Evolutionary conservation across 2,888 invertebrate species (phyloP), one percentile per base, ranked within the genome.

Genomic region (Muscina levida): DNA sequence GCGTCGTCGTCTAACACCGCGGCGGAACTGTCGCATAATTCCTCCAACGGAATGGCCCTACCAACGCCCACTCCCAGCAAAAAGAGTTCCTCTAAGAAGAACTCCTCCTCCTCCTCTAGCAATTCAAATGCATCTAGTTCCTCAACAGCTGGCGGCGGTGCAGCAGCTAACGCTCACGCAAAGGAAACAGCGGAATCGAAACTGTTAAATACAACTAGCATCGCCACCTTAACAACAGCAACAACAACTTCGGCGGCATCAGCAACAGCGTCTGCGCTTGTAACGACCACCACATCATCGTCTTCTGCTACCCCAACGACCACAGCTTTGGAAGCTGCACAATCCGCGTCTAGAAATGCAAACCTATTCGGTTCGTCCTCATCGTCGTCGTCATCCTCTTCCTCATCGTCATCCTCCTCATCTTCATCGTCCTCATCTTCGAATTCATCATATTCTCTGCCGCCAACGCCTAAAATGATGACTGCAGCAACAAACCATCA

Each of bases 361-460:
- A 57, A 53, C 73, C 70, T 76, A 8, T 72, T 77, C 24, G 79
- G 68, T 39, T 67, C 82, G 39, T 75, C 82, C 8, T 66, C 81
- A 19, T 78, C 77, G 0, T 83, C 82, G 0, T 82, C 82, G 5
- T 68, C 82, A 24, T 78, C 77, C 4, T 83, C 82, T 0, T 82
- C 83, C 11, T 82, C 83, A 17, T 82, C 79, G 10, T 72, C 80
- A 6, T 82, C 83, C 1, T 76, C 83, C 3, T 82, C 84, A 4
- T 81, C 82, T 66, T 82, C 82, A 8, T 88, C 84, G 70, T 88
- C 88, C 59, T 88, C 88, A 4, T 88, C 87, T 39, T 88, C 89
- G 11, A 88, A 88, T 72, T 88, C 89, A 2, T 88, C 89, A 22
- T 88, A 88, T 74, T 88, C 89, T 6, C 66, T 89, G 81, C 88